These are phyloP conservation scores for Taxidea taxus DNA, from an alignment of 2,113 vertebrate species.

Conservation along the genomic window DNA sequence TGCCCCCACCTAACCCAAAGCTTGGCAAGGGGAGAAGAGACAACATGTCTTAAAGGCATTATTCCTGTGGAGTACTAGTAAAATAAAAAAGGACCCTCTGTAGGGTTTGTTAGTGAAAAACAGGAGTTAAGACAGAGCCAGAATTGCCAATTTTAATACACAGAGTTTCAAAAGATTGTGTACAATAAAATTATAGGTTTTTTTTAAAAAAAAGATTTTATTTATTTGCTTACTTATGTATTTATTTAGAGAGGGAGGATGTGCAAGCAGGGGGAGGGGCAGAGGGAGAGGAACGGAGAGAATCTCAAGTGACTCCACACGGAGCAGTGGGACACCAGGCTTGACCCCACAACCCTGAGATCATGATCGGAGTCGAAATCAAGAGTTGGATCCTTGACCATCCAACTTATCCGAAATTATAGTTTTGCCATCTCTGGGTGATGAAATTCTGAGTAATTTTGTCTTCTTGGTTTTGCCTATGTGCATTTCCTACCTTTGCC, in stretches of 20 bases:
- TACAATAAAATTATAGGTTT: not conserved
- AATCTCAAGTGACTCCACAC: not conserved
- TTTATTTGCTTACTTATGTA: not conserved
- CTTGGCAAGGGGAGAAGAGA: not conserved
- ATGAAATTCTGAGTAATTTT: not conserved
- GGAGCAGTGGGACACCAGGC: not conserved
- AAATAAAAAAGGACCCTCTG: not conserved
- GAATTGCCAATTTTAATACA: not conserved
- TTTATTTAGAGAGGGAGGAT: not conserved
- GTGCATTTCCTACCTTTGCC: not conserved
- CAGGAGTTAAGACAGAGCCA: not conserved
- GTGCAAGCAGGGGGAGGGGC: not conserved
- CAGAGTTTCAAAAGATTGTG: not conserved
- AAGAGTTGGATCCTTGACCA: not conserved
- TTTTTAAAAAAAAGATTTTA: not conserved
- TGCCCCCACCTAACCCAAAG: not conserved
- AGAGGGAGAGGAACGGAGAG: not conserved
- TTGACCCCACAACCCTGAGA: not conserved
- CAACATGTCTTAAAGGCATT: rapidly evolving
- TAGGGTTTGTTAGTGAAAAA: not conserved
- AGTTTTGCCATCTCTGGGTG: not conserved
- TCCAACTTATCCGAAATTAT: no score
- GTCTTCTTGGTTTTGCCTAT: not conserved
- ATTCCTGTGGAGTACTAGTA: not conserved
- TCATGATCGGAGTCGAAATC: not conserved